Conservation (phyloP, 2,113 vertebrate genomes). For the Herpailurus yagouaroundi region DNA sequence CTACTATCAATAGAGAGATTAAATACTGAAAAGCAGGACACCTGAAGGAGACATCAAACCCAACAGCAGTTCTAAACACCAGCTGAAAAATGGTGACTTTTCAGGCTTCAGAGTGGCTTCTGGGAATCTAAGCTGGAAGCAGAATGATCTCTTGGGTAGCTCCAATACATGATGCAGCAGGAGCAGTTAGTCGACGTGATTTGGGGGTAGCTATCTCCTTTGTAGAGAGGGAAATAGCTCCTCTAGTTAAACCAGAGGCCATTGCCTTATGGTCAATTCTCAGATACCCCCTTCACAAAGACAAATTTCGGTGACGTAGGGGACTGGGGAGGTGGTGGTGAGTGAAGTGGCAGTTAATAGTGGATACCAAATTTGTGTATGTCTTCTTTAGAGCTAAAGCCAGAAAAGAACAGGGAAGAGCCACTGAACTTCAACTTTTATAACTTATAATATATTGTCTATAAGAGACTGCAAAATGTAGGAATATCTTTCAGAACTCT, state of each 20-base stretch:
- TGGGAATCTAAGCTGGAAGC: not conserved
- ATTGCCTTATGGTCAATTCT: not conserved
- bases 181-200: not conserved
- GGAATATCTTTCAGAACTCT: not conserved
- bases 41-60: conserved; percentile 26
- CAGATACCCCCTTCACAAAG: not conserved
- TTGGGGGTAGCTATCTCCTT: not conserved
- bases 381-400: not conserved
- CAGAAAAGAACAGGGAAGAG: not conserved
- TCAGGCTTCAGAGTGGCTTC: not conserved
- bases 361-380: not conserved
- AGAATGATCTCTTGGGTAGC: not conserved
- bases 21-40: conserved; percentile 26
- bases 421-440: not conserved
- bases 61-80: not conserved
- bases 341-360: not conserved
- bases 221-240: not conserved
- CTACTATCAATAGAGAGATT: not conserved
- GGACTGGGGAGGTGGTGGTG: not conserved
- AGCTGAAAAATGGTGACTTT: not conserved
- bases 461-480: not conserved
- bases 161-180: not conserved
- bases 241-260: not conserved
- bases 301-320: not conserved
- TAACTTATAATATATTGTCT: not conserved